phyloP scores from a whole-genome alignment of 2,113 vertebrate genomes.

The Sigmodon hispidus region DNA sequence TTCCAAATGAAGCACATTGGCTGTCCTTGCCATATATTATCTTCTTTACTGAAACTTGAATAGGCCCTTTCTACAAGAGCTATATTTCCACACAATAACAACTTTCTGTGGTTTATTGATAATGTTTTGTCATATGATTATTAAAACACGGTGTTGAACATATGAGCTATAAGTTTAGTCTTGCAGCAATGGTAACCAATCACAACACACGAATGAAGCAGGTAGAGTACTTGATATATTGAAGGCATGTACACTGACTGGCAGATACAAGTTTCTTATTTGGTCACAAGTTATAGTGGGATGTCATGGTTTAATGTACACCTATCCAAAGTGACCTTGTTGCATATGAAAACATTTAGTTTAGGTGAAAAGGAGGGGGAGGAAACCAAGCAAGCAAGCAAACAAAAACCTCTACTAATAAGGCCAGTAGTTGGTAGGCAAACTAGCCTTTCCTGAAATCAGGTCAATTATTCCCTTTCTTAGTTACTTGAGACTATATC shows the following conservation, averaged over 20 bases:
- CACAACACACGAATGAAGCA: background rate
- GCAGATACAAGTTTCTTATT: background rate
- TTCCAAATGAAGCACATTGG: background rate
- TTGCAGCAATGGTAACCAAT: background rate
- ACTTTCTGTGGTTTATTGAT: background rate
- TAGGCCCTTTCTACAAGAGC: background rate
- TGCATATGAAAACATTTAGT: background rate
- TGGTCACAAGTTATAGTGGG: background rate
- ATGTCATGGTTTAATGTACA: background rate
- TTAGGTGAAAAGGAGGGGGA: background rate
- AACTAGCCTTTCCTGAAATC: background rate
- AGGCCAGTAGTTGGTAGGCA: background rate
- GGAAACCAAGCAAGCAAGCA: background rate
- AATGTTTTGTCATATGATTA: background rate
- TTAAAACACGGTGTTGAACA: background rate
- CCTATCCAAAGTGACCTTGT: background rate
- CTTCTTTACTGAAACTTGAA: conserved; percentile 71
- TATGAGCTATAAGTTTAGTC: background rate
- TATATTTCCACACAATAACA: background rate
- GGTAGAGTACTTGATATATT: background rate
- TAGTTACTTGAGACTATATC: background rate
- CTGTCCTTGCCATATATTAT: conserved; percentile 40
- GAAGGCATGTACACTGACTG: background rate
- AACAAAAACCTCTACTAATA: background rate
- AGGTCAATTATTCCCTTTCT: background rate